A percentile compares a stretch with the other conserved stretches of the same genome.
Conservation (phyloP, 2,888 invertebrate species). For the Acleris emargana region DNA sequence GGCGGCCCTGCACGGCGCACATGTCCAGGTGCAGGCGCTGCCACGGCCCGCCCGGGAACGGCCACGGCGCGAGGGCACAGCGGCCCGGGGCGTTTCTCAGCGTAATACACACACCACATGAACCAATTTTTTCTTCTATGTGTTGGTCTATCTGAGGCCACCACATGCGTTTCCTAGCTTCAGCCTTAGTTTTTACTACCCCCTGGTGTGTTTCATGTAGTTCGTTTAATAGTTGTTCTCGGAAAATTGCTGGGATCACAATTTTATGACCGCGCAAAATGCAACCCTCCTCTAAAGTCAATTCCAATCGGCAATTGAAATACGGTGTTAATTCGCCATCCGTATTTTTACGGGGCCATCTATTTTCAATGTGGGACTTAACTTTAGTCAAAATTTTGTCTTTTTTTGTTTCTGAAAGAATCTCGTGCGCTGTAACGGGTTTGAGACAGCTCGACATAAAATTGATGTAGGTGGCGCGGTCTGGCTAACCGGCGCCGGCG, state of each 20-base stretch:
- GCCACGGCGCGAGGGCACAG: conserved; percentile 7
- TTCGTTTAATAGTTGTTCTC: too few species aligned
- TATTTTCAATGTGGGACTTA: conserved; percentile 3
- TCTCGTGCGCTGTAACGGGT: too few species aligned
- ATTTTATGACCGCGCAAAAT: conserved; percentile 9
- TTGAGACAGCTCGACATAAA: conserved; percentile 1
- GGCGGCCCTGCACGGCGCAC: not conserved
- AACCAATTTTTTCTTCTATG: too few species aligned
- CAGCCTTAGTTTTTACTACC: too few species aligned
- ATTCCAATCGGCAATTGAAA: conserved; percentile 4
- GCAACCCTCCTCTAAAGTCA: conserved; percentile 5
- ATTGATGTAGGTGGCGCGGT: not conserved
- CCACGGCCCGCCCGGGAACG: conserved; percentile 12
- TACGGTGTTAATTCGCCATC: conserved; percentile 15
- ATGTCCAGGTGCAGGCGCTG: conserved; percentile 1
- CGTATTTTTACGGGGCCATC: conserved; percentile 41
- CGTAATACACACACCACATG: too few species aligned
- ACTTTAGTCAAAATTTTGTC: too few species aligned
- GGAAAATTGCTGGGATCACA: not conserved
- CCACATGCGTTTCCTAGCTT: too few species aligned
- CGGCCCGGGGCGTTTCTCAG: too few species aligned
- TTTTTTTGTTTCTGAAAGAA: too few species aligned
- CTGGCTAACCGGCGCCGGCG: too few species aligned
- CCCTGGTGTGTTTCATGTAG: too few species aligned
- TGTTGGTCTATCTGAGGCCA: too few species aligned